Evolutionary conservation across 2,113 vertebrate species (phyloP).

Genomic region (Actenoides hombroni): DNA sequence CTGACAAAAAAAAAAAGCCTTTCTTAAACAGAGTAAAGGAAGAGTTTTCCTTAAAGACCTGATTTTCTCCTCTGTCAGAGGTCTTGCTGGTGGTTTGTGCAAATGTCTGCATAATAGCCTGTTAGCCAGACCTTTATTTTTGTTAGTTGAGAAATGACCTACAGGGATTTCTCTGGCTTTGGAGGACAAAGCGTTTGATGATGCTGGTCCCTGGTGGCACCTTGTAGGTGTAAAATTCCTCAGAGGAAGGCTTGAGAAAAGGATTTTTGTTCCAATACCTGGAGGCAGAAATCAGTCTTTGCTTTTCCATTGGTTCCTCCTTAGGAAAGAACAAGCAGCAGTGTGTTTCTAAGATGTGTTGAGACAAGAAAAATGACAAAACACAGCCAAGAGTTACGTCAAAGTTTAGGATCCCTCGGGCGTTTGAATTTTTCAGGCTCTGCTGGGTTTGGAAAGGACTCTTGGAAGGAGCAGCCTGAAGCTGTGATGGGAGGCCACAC

Average conservation of each 20-base stretch:
- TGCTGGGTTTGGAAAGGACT: accelerated
- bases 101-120: not conserved
- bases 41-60: not conserved
- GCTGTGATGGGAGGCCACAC: not conserved
- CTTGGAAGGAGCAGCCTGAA: not conserved
- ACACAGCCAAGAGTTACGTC: not conserved
- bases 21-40: not conserved
- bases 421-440: not conserved
- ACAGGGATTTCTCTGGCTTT: not conserved
- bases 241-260: not conserved
- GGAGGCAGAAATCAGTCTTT: not conserved
- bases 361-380: not conserved
- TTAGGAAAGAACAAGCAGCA: not conserved
- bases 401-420: not conserved
- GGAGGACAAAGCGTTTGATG: not conserved
- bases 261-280: not conserved
- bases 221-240: not conserved
- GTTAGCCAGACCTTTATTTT: not conserved
- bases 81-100: not conserved
- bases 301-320: not conserved
- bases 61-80: not conserved
- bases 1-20: not conserved
- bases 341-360: not conserved
- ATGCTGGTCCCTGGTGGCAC: not conserved
- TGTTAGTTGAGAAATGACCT: not conserved